These are phyloP conservation scores for Luperina testacea DNA, from an alignment of 2,888 invertebrate species.

Conservation along the genomic window DNA sequence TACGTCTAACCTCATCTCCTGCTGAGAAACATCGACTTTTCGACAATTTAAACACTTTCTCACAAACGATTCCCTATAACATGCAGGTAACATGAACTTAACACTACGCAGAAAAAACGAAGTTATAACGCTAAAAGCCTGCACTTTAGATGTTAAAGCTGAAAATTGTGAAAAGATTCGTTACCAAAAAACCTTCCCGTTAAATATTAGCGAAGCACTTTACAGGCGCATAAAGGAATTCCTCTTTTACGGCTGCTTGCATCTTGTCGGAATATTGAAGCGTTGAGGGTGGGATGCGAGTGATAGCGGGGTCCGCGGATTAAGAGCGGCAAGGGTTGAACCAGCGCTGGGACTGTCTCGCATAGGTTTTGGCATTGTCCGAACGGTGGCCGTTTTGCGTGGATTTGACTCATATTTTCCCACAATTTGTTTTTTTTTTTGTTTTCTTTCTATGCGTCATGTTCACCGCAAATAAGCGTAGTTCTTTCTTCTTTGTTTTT, in stretches of 20 bases:
- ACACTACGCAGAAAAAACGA: conserved; percentile 48
- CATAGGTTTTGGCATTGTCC: too few species aligned
- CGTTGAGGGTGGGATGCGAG: conserved; percentile 60
- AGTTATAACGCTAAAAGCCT: conserved; percentile 64
- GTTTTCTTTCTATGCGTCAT: too few species aligned
- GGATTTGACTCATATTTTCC: too few species aligned
- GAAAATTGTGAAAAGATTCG: conserved; percentile 68
- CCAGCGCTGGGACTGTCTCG: too few species aligned
- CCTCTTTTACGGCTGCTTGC: conserved; percentile 74
- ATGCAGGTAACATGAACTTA: conserved; percentile 3
- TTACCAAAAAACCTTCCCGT: conserved; percentile 70
- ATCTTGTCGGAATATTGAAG: conserved; percentile 83
- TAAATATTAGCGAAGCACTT: conserved; percentile 75
- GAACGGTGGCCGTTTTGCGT: too few species aligned
- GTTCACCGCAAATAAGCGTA: too few species aligned
- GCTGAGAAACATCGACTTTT: background rate
- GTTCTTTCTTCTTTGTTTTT: too few species aligned
- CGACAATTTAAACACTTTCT: background rate
- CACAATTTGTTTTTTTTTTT: too few species aligned
- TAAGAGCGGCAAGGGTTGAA: background rate
- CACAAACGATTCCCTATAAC: too few species aligned
- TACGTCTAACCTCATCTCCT: conserved; percentile 13
- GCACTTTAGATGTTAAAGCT: conserved; percentile 65
- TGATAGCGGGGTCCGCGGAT: conserved; percentile 47
- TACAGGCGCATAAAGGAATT: conserved; percentile 76